Evolutionary conservation across 2,888 invertebrate species (phyloP).

Genomic region (Catocala sponsa): DNA sequence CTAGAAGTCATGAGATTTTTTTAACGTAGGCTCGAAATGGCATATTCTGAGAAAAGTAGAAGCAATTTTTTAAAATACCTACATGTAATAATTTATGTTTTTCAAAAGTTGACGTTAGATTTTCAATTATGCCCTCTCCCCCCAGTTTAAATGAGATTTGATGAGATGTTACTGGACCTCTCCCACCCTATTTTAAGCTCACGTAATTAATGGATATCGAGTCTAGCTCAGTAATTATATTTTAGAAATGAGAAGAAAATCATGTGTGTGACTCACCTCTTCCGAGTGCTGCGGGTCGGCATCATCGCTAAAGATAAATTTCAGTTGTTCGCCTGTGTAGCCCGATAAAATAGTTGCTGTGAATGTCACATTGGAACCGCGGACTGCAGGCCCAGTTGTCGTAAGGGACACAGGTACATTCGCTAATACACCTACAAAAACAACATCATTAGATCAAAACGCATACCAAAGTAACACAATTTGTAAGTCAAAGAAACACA

Average conservation of each 20-base stretch:
- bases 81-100: no score
- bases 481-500: neutral
- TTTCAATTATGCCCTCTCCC: no score
- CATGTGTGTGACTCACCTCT: conserved; percentile 68
- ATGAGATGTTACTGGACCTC: no score
- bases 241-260: neutral
- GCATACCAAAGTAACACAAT: neutral
- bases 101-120: no score
- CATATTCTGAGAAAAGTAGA: no score
- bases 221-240: no score
- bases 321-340: conserved; percentile 70
- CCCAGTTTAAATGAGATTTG: no score
- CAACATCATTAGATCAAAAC: conserved; percentile 7
- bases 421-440: conserved; percentile 62
- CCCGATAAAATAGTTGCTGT: conserved; percentile 86
- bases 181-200: no score
- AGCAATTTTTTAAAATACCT: no score
- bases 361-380: conserved; percentile 92
- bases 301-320: conserved; percentile 90
- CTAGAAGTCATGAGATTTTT: no score
- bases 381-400: conserved; percentile 91
- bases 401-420: conserved; percentile 80
- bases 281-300: conserved; percentile 81
- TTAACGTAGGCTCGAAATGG: no score
- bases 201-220: no score